phyloP scores from a whole-genome alignment of 2,113 vertebrate genomes.

The Bujurquina vittata region DNA sequence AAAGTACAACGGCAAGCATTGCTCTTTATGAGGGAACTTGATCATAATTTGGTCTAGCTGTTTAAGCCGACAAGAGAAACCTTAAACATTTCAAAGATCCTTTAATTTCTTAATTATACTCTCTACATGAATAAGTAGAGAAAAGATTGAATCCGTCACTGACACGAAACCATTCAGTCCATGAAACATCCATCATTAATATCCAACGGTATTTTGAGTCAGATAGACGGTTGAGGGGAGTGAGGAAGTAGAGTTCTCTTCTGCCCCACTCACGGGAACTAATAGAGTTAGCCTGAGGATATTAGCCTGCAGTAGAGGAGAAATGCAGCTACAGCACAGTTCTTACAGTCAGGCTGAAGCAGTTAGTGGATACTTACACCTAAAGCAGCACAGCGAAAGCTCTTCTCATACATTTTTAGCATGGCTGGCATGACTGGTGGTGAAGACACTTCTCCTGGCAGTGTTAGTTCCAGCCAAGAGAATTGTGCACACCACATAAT shows the following conservation, averaged over 20 bases:
- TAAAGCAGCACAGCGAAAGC: slow-evolving; percentile 8
- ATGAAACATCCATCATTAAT: slow-evolving; percentile 62
- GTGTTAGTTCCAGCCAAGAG: neutral
- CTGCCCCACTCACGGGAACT: slow-evolving; percentile 54
- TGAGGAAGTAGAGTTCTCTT: slow-evolving; percentile 48
- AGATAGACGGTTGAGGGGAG: slow-evolving; percentile 43
- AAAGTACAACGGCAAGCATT: neutral
- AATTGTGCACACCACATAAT: neutral
- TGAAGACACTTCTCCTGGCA: neutral
- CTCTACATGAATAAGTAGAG: neutral
- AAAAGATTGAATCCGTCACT: slow-evolving; percentile 25
- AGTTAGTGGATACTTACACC: slow-evolving; percentile 35
- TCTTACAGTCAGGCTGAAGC: slow-evolving; percentile 31
- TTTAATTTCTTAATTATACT: slow-evolving; percentile 2
- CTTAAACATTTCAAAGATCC: neutral
- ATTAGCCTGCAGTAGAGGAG: slow-evolving; percentile 46
- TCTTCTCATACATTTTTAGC: slow-evolving; percentile 18
- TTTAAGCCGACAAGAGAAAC: neutral
- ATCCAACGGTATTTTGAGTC: slow-evolving; percentile 51
- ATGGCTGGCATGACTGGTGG: neutral
- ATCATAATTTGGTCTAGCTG: neutral
- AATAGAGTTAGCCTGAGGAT: slow-evolving; percentile 63
- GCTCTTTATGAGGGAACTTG: neutral
- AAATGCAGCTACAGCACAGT: slow-evolving; percentile 23
- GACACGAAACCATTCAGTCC: slow-evolving; percentile 32